Base-by-base conservation (phyloP, 2,888 invertebrate species). In the Drosophila formosana region DNA sequence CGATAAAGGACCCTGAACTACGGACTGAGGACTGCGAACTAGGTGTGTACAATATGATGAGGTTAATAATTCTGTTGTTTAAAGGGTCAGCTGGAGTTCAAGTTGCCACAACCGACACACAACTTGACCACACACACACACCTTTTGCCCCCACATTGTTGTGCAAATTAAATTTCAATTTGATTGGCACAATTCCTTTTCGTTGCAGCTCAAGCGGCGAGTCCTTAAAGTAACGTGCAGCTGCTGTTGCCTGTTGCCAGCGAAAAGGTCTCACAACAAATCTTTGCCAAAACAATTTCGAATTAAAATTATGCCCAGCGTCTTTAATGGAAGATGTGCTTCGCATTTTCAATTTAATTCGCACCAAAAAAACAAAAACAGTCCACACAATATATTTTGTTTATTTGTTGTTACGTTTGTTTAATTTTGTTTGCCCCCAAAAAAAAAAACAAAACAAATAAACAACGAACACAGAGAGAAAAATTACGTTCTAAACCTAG, bases 131-230 rank as follows among this genome's bases (percentile, higher is more conserved):
- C 18, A 18, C 18, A 13, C 23, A 56, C 26, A 18, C 53, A 26
- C 37, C 61, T 47, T 51, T 32, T n/a, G 30, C 34, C 53, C 51
- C 66, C 68, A 71, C 78, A 83, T 78, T 88, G 75, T 88, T 88
- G 83, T 77, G 83, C 64, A 88, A 83, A 88, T 83, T 88, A 73
- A 83, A 83, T 83, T 83, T 86, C 81, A 68, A 80, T 83, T 88
- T 88, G 88, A 83, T 86, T 83, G 88, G 80, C 68, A 57, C 74
- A 66, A 51, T 65, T 72, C 47, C 46, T 58, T 13, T 65, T 72
- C 47, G 43, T 58, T 13, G 13, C 11, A 13, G 26, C 51, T 26
- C 8, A n/a, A 50, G 34, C 34, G 34, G 52, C 9, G n/a, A 26
- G 56, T 55, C 55, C 68, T 79, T 82, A 66, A 79, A 76, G 82